Percentiles rank a stretch among this genome's conserved stretches.
phyloP scores from a whole-genome alignment of 1,140 invertebrate genomes.

The Dinoponera quadriceps region DNA sequence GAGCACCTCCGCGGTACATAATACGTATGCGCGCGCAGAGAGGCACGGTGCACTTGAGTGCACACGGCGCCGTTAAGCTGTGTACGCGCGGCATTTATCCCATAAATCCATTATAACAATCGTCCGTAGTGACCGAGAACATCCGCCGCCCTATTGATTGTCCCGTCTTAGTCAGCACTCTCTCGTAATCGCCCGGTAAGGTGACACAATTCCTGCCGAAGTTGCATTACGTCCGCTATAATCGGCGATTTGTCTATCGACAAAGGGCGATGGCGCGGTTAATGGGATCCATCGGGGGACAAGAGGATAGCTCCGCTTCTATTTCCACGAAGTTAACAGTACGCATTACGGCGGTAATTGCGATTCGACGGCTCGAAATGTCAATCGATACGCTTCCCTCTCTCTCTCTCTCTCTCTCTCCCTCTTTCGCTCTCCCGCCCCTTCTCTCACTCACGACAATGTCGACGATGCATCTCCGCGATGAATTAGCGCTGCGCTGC shows the following conservation, averaged over 20 bases:
- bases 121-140: slow-evolving; percentile 6
- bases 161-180: slow-evolving; percentile 33
- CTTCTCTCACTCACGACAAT: not conserved
- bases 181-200: slow-evolving; percentile 34
- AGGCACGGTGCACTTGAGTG: too few relatives aligned
- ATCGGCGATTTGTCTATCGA: slow-evolving; percentile 49
- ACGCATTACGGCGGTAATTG: slow-evolving; percentile 50
- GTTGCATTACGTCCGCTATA: slow-evolving; percentile 51
- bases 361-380: slow-evolving; percentile 56
- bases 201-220: slow-evolving; percentile 53
- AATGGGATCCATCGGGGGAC: slow-evolving; percentile 45
- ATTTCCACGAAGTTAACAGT: slow-evolving; percentile 54
- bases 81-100: slow-evolving; percentile 6
- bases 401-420: not conserved
- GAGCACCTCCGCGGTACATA: too few relatives aligned
- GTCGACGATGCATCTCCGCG: not conserved
- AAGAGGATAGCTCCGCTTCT: slow-evolving; percentile 43
- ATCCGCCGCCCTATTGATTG: slow-evolving; percentile 41
- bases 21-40: too few relatives aligned
- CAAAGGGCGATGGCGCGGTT: slow-evolving; percentile 50
- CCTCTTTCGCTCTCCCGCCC: not conserved
- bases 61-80: too few relatives aligned
- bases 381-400: slow-evolving; percentile 45
- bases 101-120: slow-evolving; percentile 39
- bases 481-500: slow-evolving; percentile 7